phyloP scores from a whole-genome alignment of 2,888 invertebrate genomes.

The Latheticus oryzae region DNA sequence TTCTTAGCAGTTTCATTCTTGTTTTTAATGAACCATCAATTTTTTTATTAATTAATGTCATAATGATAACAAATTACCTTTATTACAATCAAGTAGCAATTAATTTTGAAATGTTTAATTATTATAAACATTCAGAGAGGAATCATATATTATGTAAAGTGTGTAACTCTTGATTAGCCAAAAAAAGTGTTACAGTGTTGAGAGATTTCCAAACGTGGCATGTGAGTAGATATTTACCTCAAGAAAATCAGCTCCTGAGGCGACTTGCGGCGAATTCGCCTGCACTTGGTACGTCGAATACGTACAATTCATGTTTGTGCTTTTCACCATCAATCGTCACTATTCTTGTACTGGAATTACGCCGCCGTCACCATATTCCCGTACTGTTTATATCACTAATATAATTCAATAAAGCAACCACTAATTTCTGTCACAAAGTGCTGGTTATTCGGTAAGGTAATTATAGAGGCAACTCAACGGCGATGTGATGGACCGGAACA shows the following conservation, averaged over 20 bases:
- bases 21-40: too few species aligned
- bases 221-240: too few species aligned
- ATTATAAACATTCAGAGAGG: too few species aligned
- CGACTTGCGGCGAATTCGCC: constrained; percentile 60
- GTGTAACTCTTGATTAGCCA: too few species aligned
- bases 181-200: background rate
- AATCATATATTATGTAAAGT: too few species aligned
- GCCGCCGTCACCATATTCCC: constrained; percentile 18
- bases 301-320: constrained; percentile 60
- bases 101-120: too few species aligned
- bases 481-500: constrained; percentile 56
- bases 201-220: background rate
- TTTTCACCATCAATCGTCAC: constrained; percentile 20
- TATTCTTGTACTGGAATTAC: constrained; percentile 5
- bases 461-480: constrained; percentile 47
- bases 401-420: constrained; percentile 56
- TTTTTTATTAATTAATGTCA: too few species aligned
- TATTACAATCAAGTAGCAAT: too few species aligned
- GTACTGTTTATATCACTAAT: constrained; percentile 54
- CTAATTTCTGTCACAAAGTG: constrained; percentile 58
- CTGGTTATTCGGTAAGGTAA: constrained; percentile 57
- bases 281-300: constrained; percentile 61
- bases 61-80: too few species aligned
- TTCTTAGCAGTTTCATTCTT: too few species aligned
- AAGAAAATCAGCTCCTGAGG: constrained; percentile 62